A percentile compares a stretch with the other conserved stretches of the same genome.
These are phyloP conservation scores for Heteronetta atricapilla DNA, from an alignment of 2,113 vertebrate genomes.

Conservation along the genomic window DNA sequence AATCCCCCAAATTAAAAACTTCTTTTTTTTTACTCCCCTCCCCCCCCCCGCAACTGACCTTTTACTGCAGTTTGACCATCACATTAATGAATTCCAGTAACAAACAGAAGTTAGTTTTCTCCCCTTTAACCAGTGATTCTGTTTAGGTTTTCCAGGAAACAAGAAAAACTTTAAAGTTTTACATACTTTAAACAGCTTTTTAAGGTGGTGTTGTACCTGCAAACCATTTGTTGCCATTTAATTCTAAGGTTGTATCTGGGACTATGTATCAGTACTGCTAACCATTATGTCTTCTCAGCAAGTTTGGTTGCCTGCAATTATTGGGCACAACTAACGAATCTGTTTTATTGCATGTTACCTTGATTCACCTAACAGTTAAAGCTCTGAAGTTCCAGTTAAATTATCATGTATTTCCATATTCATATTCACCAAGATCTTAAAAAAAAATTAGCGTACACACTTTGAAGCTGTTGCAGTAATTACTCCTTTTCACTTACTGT, in stretches of 20 bases:
- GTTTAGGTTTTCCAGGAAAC: background rate
- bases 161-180: background rate
- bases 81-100: background rate
- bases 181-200: background rate
- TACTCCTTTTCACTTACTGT: background rate
- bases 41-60: background rate
- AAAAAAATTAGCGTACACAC: background rate
- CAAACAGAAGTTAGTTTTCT: background rate
- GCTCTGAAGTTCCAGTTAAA: background rate
- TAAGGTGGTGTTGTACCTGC: background rate
- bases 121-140: background rate
- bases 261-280: background rate
- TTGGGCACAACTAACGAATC: background rate
- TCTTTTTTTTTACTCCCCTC: background rate
- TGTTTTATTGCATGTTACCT: background rate
- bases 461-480: slow-evolving; percentile 19
- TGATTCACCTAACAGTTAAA: background rate
- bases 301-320: background rate
- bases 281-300: background rate
- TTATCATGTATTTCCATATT: background rate
- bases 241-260: background rate
- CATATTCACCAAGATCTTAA: background rate
- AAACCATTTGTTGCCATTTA: background rate
- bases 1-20: background rate
- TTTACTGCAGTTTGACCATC: background rate